Evolutionary conservation across 2,113 vertebrate species (phyloP), one percentile per base, ranked within the genome.

Genomic region (Rhabdornis inornatus): DNA sequence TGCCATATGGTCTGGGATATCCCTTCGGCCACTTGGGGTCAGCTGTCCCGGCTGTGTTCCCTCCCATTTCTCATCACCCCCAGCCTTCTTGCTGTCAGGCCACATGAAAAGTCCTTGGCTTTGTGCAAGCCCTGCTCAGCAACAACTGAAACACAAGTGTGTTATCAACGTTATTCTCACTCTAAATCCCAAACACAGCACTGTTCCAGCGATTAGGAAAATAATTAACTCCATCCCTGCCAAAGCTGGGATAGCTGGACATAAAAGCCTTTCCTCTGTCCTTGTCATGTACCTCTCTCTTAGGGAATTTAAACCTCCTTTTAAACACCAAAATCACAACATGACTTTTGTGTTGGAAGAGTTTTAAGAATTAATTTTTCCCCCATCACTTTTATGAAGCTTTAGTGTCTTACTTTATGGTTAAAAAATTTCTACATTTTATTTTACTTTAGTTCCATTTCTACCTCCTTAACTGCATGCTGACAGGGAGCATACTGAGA

Each of bases 381-480:
- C 23, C 25, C 28, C 15, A 79, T 85, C 39, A 70, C 9, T 82
- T 89, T 5, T 84, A 63, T 92, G 35, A 83, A 92, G 37, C 4
- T 77, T 87, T 92, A 82, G 15, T 77, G 81, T 45, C 75, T 70
- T 66, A 18, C 70, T 94, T 94, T 49, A 91, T 15, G 6, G 15
- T 50, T 72, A 79, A 63, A 92, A 63, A 82, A 16, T 8, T 6
- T 53, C 20, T 71, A 65, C 21, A 39, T 89, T 95, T 91, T 91
- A 80, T 95, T 96, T 94, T 79, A 42, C 57, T 31, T 79, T 61
- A 55, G 39, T 80, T 94, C 76, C 17, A 47, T 88, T 96, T 94
- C 27, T 31, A 8, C 35, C 37, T 83, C 72, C 44, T 90, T 89
- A 68, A 75, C 68, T 85, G 35, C 56, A 83, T 40, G 33, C 47